Evolutionary conservation across 2,797 vertebrate species (phyloP), one percentile per base, ranked within the genome.

Genomic region (Pagetopsis macropterus): DNA sequence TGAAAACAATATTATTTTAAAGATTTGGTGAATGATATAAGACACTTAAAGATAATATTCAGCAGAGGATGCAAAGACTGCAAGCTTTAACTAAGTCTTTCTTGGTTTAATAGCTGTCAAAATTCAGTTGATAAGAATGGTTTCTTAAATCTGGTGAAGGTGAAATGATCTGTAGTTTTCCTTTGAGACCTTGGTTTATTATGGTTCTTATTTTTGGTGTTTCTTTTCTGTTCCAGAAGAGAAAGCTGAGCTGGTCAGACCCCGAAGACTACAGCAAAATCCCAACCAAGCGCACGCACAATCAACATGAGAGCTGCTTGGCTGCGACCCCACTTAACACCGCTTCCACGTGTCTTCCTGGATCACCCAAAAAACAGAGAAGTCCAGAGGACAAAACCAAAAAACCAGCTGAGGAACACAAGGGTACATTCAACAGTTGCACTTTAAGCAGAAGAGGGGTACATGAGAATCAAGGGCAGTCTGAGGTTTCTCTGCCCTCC

Each of bases 221-320:
- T 54, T 4, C 40, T 68, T 46, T 69, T 48, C 40, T 54, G 31
- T 78, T 78, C 52, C 87, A 94, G 94, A 95, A 93, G 57, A 89
- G 93, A 82, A 93, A 93, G 72, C 72, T 94, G 79, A 93, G 83
- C 88, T 94, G 92, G 87, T 79, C 81, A 2, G 87, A 93, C 62
- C 43, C 75, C 0, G 80, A 90, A 37, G 37, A 75, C 3, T 41
- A 76, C 52, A 76, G 78, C 51, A 56, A 52, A 2, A n/a, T 63
- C 57, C 70, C 72, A 49, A 45, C 72, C 21, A 85, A 76, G 65
- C 81, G 72, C 14, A 89, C 64, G 56, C 81, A 68, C 31, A 40
- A 58, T 69, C 72, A 83, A 64, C 70, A 73, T 0, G 65, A 31
- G 37, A 74, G 65, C 67, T 66, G 68, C 63, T 82, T 76, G 50